These are phyloP conservation scores for Xenotilapia longispinis DNA, from an alignment of 2,113 vertebrate genomes.

Conservation along the genomic window DNA sequence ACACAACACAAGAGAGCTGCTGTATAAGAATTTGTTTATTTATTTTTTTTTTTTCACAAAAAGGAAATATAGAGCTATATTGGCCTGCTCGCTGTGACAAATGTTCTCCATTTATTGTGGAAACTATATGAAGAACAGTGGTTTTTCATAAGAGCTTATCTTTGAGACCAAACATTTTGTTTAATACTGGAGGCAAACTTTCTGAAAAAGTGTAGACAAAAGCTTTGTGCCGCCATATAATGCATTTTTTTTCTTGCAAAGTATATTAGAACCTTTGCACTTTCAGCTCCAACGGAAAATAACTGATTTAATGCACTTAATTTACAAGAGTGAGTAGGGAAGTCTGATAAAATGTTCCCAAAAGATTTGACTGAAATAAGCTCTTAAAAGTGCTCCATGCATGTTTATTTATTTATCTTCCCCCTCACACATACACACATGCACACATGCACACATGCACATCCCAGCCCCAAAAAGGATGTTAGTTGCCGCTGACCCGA, in stretches of 20 bases:
- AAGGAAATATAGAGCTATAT: neutral
- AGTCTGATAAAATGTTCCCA: constrained; percentile 45
- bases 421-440: neutral
- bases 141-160: constrained; percentile 29
- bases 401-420: neutral
- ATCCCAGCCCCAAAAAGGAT: neutral
- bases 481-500: neutral
- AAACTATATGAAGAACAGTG: constrained; percentile 3
- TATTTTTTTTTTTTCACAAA: neutral
- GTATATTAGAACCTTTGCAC: constrained; percentile 24
- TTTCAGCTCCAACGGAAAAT: constrained; percentile 16
- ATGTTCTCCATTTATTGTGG: constrained; percentile 33
- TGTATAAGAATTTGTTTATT: neutral
- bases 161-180: constrained; percentile 11
- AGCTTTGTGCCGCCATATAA: neutral
- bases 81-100: constrained; percentile 29
- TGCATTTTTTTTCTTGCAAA: neutral
- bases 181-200: constrained; percentile 7
- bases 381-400: neutral
- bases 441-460: neutral
- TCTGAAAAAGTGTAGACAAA: neutral
- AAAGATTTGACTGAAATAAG: constrained; percentile 20
- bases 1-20: neutral
- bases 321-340: constrained; percentile 15
- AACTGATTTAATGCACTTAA: constrained; percentile 26